phyloP scores from a whole-genome alignment of 2,113 vertebrate genomes.

The Dromiciops gliroides region DNA sequence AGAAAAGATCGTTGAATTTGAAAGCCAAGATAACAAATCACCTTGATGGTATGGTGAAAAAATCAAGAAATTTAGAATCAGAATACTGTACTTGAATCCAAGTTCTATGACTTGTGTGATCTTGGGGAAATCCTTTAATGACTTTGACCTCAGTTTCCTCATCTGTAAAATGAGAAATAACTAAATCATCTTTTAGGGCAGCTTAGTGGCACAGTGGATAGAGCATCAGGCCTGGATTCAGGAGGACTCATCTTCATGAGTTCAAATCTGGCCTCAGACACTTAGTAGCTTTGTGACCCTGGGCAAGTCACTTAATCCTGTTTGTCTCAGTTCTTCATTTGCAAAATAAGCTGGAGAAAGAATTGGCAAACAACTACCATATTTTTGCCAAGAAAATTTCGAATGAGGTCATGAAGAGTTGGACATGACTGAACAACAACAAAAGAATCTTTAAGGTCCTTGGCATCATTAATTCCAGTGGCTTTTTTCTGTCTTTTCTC shows the following conservation, averaged over 20 bases:
- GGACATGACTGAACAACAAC: background rate
- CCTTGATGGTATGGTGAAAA: background rate
- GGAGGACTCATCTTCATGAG: background rate
- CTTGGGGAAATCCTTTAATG: background rate
- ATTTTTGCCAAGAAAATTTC: background rate
- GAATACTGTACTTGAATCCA: background rate
- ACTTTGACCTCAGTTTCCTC: background rate
- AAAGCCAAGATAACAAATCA: background rate
- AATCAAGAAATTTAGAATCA: background rate
- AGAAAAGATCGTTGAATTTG: conserved; percentile 8
- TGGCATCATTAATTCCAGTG: background rate
- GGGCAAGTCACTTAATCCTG: background rate
- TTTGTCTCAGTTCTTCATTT: background rate
- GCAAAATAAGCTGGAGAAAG: background rate
- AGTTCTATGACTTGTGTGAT: background rate
- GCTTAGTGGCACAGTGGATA: background rate
- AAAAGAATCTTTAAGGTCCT: background rate
- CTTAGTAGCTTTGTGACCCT: background rate
- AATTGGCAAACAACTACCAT: background rate
- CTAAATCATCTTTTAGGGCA: background rate
- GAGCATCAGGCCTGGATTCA: background rate
- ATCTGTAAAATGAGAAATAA: background rate
- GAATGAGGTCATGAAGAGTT: background rate
- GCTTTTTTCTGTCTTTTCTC: background rate
- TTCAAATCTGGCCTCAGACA: background rate